Evolutionary conservation across 2,113 vertebrate species (phyloP).

Genomic region (Centropristis striata): DNA sequence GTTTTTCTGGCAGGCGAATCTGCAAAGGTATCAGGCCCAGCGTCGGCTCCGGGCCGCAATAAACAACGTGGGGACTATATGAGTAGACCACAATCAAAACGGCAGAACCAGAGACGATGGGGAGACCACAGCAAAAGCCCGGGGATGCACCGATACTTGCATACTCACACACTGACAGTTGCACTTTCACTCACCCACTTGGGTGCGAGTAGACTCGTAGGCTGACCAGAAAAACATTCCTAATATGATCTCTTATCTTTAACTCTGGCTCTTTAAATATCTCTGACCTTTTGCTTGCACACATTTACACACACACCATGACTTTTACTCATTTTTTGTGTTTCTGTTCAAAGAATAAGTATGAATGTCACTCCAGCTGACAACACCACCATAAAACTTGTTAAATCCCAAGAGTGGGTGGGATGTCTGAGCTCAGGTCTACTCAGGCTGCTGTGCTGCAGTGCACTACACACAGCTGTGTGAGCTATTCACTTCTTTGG

Average conservation of each 20-base stretch:
- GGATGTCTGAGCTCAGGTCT: conserved; percentile 44
- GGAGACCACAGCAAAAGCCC: conserved; percentile 65
- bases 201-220: conserved; percentile 19
- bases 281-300: conserved; percentile 16
- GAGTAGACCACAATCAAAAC: conserved; percentile 69
- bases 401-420: conserved; percentile 37
- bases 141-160: conserved; percentile 41
- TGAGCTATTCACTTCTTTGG: conserved; percentile 55
- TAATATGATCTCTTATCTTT: conserved; percentile 31
- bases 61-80: conserved; percentile 73
- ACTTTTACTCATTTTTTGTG: conserved; percentile 2
- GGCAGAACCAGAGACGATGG: conserved; percentile 61
- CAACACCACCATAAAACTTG: conserved; percentile 45
- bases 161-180: conserved; percentile 44
- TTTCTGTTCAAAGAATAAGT: conserved; percentile 24
- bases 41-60: conserved; percentile 66
- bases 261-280: neutral
- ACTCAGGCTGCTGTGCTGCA: conserved; percentile 34
- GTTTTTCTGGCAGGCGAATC: conserved; percentile 78
- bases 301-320: conserved; percentile 9
- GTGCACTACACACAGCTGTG: conserved; percentile 55
- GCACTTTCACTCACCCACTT: conserved; percentile 38
- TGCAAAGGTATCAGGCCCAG: conserved; percentile 71
- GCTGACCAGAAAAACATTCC: conserved; percentile 40
- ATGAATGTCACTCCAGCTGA: conserved; percentile 40